Evolutionary conservation across 2,113 vertebrate species (phyloP), one percentile per base, ranked within the genome.

Genomic region (Chiloscyllium plagiosum): DNA sequence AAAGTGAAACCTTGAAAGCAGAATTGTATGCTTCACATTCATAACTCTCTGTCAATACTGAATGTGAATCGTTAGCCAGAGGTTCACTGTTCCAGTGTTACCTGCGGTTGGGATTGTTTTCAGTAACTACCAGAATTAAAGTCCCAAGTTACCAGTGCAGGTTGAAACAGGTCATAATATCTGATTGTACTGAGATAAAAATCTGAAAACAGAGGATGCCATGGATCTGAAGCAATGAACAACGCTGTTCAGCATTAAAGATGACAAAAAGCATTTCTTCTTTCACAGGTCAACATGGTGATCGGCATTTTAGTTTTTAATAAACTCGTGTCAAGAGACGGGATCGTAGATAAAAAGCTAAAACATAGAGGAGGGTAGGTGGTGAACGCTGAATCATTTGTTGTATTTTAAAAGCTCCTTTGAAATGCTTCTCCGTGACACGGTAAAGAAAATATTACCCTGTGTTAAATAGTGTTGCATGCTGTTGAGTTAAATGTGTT

Each of bases 251-350:
- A 72, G 26, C 94, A 76, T 95, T 19, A 72, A 61, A 95, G 68
- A 76, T 95, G 94, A 95, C 95, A 95, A 61, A 95, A 61, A 42
- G 72, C 76, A 83, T 80, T 95, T 61, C 72, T 80, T 95, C 72
- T 98, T 98, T 97, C 97, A 96, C 98, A 99, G 99, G 99, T 99
- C 97, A 99, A 99, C 98, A 99, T 99, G 99, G 99, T 99, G 98
- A 99, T 99, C 97, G 99, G 99, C 97, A 99, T 99, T 98, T 98
- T 99, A 98, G 99, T 99, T 97, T 99, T 99, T 98, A 99, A 99
- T 98, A 99, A 99, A 97, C 98, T 99, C 97, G 99, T 99, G 98
- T 99, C 99, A 97, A 99, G 99, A 98, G 99, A 99, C 97, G 99
- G 99, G 96, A 99, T 99, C 96, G 98, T 99, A 98, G 99, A 99